Conservation (phyloP, 2,888 invertebrate species). For the Synanthedon vespiformis region DNA sequence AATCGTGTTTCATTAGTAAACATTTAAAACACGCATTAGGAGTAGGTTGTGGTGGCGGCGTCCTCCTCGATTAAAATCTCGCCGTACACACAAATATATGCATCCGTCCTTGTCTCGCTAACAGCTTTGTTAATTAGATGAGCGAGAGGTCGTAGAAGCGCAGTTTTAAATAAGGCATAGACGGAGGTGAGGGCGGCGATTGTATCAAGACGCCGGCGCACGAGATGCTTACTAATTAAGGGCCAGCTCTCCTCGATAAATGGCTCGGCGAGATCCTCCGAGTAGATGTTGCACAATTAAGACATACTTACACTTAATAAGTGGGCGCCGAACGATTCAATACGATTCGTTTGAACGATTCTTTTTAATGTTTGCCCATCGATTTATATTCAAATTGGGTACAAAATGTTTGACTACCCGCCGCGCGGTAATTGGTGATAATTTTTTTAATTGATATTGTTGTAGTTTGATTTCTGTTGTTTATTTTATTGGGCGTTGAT, state of each 20-base stretch:
- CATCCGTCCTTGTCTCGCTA: constrained; percentile 25
- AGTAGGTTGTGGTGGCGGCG: constrained; percentile 58
- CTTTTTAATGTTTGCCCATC: constrained; percentile 21
- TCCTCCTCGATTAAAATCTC: constrained; percentile 50
- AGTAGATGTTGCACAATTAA: constrained; percentile 44
- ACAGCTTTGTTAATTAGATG: constrained; percentile 9
- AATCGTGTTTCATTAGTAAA: constrained; percentile 68
- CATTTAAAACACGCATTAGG: constrained; percentile 66
- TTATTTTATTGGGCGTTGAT: constrained; percentile 1
- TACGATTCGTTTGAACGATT: constrained; percentile 40
- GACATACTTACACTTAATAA: constrained; percentile 46
- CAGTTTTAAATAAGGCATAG: constrained; percentile 40
- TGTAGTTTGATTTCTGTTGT: constrained; percentile 4
- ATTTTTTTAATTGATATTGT: constrained; percentile 50
- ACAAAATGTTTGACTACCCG: constrained; percentile 45
- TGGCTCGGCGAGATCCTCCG: constrained; percentile 19
- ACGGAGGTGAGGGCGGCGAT: constrained; percentile 51
- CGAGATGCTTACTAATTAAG: constrained; percentile 63
- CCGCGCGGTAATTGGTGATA: constrained; percentile 48
- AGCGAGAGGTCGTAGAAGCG: constrained; percentile 16
- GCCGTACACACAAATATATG: constrained; percentile 27
- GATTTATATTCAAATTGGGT: constrained; percentile 53
- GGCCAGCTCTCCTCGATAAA: constrained; percentile 30
- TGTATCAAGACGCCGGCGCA: constrained; percentile 40
- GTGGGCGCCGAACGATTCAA: constrained; percentile 28